Evolutionary conservation across 2,888 invertebrate genomes (phyloP).

Genomic region (Acrobasis repandana): DNA sequence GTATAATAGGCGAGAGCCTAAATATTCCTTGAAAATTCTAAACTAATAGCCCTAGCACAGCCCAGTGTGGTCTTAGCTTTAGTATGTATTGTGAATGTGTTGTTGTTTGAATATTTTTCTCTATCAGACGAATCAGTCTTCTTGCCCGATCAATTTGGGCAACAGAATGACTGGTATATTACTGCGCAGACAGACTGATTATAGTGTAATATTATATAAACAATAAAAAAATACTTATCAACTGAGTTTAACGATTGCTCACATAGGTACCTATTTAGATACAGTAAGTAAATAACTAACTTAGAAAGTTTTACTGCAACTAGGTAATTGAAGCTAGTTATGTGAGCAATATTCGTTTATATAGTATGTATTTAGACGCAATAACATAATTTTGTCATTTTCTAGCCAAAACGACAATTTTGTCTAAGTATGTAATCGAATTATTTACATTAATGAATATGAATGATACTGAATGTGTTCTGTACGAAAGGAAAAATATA

Average conservation of each 20-base stretch:
- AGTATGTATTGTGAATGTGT: conserved; percentile 28
- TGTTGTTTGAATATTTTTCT: conserved; percentile 30
- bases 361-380: not conserved
- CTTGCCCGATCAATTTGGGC: conserved; percentile 74
- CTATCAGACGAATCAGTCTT: conserved; percentile 49
- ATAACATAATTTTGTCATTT: conserved; percentile 61
- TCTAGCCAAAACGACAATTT: conserved; percentile 70
- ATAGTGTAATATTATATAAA: conserved; percentile 46
- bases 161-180: conserved; percentile 59
- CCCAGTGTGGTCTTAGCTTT: too few species aligned
- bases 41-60: too few species aligned
- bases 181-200: conserved; percentile 38
- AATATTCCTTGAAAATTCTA: too few species aligned
- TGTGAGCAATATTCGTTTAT: not conserved
- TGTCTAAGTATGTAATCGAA: conserved; percentile 26
- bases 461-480: conserved; percentile 35
- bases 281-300: too few species aligned
- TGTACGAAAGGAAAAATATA: conserved; percentile 36
- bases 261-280: too few species aligned
- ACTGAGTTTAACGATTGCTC: not conserved
- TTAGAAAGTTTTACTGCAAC: too few species aligned
- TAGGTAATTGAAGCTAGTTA: not conserved
- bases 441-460: conserved; percentile 9
- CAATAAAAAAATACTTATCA: conserved; percentile 6
- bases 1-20: too few species aligned